phyloP scores from a whole-genome alignment of 2,113 vertebrate genomes.

The Tetrax tetrax region DNA sequence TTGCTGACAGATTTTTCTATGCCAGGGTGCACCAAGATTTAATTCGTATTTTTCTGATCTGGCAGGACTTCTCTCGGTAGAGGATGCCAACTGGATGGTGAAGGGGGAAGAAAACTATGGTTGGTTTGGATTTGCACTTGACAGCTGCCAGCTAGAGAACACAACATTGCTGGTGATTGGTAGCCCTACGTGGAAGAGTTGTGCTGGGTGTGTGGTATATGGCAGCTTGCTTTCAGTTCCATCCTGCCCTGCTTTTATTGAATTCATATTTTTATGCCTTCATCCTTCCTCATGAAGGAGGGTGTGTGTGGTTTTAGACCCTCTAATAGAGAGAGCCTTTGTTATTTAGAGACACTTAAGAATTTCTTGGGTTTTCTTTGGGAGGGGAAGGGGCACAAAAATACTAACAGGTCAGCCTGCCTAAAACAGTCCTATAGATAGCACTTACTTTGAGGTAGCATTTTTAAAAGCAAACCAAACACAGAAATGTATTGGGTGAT shows the following conservation, averaged over 20 bases:
- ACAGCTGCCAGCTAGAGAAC: slow-evolving; percentile 32
- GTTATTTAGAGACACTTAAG: background rate
- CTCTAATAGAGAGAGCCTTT: background rate
- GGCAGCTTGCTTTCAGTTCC: background rate
- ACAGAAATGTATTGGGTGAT: background rate
- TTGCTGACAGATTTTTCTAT: background rate
- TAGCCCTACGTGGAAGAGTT: slow-evolving; percentile 75
- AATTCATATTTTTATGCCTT: background rate
- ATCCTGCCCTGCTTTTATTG: background rate
- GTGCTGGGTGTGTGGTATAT: slow-evolving; percentile 47
- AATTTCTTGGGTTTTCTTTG: background rate
- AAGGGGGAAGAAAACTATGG: slow-evolving; percentile 73
- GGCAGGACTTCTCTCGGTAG: slow-evolving; percentile 56
- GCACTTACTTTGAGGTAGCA: background rate
- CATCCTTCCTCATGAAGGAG: background rate
- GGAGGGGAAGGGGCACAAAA: background rate
- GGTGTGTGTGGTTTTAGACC: background rate
- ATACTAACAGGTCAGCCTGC: background rate
- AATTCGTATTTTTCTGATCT: background rate
- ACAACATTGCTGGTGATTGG: slow-evolving; percentile 71
- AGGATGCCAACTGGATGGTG: slow-evolving; percentile 73
- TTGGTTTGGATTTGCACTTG: slow-evolving; percentile 80
- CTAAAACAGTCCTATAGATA: background rate
- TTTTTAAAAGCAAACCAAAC: background rate
- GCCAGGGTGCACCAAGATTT: background rate